Conservation (phyloP, 2,797 vertebrate genomes). For the Lagocephalus sceleratus region DNA sequence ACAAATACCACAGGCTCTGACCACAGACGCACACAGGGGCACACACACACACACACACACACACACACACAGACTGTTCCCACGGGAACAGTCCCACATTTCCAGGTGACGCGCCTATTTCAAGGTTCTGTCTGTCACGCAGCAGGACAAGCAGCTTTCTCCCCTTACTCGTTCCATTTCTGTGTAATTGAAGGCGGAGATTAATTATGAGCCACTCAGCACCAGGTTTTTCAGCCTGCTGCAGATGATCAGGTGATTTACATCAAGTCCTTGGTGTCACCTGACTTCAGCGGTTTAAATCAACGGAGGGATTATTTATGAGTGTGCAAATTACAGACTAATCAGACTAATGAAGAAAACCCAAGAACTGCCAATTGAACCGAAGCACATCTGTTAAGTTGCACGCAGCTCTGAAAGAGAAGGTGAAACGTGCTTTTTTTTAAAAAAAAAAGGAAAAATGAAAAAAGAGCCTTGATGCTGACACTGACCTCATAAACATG, state of each 20-base stretch:
- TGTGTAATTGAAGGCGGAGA: too few relatives aligned
- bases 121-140: too few relatives aligned
- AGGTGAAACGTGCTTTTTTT: background rate
- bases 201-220: too few relatives aligned
- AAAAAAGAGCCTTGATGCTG: slow-evolving; percentile 5
- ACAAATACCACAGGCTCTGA: slow-evolving; percentile 83
- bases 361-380: slow-evolving; percentile 1
- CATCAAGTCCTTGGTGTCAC: too few relatives aligned
- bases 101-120: too few relatives aligned
- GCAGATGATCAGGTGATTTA: too few relatives aligned
- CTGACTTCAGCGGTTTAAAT: background rate
- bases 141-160: too few relatives aligned
- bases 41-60: slow-evolving; percentile 22
- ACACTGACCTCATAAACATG: slow-evolving; percentile 15
- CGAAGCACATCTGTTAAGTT: slow-evolving; percentile 4
- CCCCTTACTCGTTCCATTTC: too few relatives aligned
- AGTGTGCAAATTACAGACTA: background rate
- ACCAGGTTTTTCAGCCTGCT: too few relatives aligned
- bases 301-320: background rate
- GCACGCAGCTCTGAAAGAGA: background rate
- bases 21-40: slow-evolving; percentile 23
- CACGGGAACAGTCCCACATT: background rate
- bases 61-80: background rate
- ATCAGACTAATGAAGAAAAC: background rate
- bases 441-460: background rate